A percentile compares a stretch with the other conserved stretches of the same genome.
Conservation (phyloP, 2,888 invertebrate species). For the Epirrita christyi region DNA sequence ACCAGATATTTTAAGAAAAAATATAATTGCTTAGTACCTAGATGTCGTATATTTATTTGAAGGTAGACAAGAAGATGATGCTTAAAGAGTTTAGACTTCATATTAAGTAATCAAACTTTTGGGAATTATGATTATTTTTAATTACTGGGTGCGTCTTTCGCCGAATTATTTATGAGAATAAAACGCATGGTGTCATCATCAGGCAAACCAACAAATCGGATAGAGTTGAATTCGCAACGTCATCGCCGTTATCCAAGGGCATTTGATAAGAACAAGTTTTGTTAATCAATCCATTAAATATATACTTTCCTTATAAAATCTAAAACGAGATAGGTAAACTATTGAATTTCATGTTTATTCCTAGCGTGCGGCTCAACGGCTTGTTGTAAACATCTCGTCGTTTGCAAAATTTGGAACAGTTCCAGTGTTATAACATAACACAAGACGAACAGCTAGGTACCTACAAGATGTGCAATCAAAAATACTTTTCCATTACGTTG, state of each 20-base stretch:
- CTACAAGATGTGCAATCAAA: conserved; percentile 28
- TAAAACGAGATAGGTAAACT: conserved; percentile 22
- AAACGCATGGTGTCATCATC: conserved; percentile 14
- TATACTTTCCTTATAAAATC: conserved; percentile 20
- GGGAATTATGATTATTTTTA: background rate
- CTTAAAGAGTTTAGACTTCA: too few species aligned
- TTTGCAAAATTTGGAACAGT: conserved; percentile 64
- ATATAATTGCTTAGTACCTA: too few species aligned
- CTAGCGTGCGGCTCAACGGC: conserved; percentile 54
- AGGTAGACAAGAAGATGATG: too few species aligned
- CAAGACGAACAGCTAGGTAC: conserved; percentile 43
- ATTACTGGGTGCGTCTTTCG: background rate
- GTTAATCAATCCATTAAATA: background rate
- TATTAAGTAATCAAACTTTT: too few species aligned
- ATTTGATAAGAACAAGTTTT: conserved; percentile 26
- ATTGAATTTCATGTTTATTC: conserved; percentile 60
- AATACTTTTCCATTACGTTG: conserved; percentile 20
- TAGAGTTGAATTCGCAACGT: conserved; percentile 13
- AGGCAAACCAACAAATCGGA: conserved; percentile 18
- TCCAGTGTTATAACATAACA: conserved; percentile 60
- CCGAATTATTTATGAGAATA: background rate
- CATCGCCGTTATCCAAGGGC: conserved; percentile 28
- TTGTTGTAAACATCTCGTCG: conserved; percentile 59
- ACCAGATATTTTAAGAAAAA: too few species aligned
- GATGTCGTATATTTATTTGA: too few species aligned